Evolutionary conservation across 2,797 vertebrate species (phyloP), one percentile per base, ranked within the genome.

Genomic region (Melanotaenia maccullochi): DNA sequence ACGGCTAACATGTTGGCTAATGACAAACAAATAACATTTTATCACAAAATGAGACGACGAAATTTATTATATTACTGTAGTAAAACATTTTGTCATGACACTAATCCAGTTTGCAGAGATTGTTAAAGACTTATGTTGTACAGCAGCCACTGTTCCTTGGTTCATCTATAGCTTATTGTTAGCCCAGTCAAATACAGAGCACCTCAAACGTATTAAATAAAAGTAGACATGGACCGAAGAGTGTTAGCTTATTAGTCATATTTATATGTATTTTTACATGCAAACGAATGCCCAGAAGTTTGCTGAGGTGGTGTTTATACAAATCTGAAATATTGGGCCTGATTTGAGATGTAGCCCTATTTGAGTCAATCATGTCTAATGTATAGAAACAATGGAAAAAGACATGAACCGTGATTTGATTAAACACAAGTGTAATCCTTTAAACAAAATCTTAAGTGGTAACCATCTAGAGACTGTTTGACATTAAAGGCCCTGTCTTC

Each of bases 101-200:
- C 20, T 28, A 22, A 0, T 2, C 6, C 4, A 56, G 55, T 20
- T 9, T 28, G 4, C 14, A 66, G 3, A 74, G 16, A 65, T 13
- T 54, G 24, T 65, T 22, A 9, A 20, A 69, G 49, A 47, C 62
- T 82, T 71, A 0, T 72, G 4, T 20, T 66, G 33, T 75, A 84
- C 66, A 78, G 72, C 63, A 65, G 73, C 54, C 78, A 73, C 82
- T 76, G 87, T 87, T 77, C 85, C 4, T 78, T 71, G 68, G 76
- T 81, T 87, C 78, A 92, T 75, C 70, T 81, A 20, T 91, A 90
- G 91, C 93, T 93, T 93, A 94, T 95, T 95, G 93, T 94, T 95
- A 93, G 91, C 92, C 78, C 74, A 65, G 85, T 86, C 66, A 82
- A 86, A 87, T 42, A 61, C 38, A 83, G 59, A 78, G 66, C 68